Conservation (phyloP, 1,140 invertebrate species). For the Procambarus clarkii region DNA sequence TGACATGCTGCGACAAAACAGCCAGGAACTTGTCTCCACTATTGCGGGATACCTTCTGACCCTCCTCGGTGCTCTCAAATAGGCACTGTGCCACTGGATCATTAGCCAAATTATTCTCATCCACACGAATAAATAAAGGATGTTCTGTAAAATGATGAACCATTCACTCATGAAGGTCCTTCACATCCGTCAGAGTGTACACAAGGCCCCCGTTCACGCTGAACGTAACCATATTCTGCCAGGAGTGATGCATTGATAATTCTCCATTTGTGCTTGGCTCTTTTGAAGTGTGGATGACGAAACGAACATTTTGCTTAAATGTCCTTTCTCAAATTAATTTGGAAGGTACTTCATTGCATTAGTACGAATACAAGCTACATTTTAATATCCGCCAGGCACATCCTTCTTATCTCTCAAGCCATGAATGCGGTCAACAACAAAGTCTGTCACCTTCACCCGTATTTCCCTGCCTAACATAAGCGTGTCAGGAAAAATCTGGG, state of each 20-base stretch:
- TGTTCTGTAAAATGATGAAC: too few species aligned
- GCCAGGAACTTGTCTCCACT: too few species aligned
- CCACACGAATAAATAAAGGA: too few species aligned
- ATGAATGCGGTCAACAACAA: conserved; percentile 95
- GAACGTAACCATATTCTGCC: conserved; percentile 97
- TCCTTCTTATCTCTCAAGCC: conserved; percentile 84
- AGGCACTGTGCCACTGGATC: too few species aligned
- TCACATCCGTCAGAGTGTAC: too few species aligned
- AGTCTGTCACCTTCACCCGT: conserved; percentile 97
- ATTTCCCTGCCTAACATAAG: conserved; percentile 98
- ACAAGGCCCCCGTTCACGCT: conserved; percentile 83
- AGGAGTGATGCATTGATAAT: conserved; percentile 95
- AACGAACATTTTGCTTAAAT: conserved; percentile 88
- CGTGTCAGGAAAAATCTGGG: conserved; percentile 81
- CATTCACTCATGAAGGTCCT: too few species aligned
- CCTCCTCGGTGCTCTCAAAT: too few species aligned
- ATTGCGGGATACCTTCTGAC: too few species aligned
- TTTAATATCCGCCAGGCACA: conserved; percentile 85
- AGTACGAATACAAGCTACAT: conserved; percentile 95
- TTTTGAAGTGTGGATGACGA: conserved; percentile 95
- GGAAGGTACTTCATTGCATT: conserved; percentile 99
- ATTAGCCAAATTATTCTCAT: too few species aligned
- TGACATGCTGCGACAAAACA: too few species aligned
- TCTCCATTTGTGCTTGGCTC: conserved; percentile 82
- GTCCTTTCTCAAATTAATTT: conserved; percentile 95